Base-by-base conservation (phyloP, 2,113 vertebrate genomes). In the Cyphomyrus discorhynchus region DNA sequence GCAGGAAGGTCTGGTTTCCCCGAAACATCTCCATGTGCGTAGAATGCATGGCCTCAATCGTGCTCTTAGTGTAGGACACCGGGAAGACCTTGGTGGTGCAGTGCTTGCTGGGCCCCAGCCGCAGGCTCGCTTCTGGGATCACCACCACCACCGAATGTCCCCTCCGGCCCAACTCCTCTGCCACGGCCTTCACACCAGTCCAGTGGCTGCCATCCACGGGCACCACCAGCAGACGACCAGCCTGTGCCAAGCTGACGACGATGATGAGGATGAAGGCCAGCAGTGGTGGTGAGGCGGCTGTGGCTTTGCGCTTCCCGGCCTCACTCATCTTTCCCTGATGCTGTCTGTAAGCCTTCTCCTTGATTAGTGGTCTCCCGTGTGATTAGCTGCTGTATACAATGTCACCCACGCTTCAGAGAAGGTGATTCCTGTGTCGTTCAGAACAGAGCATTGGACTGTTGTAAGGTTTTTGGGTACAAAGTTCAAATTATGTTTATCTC, bases 141-240 rank as follows among this genome's bases (percentile, higher is more conserved):
- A 98, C 88, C 0, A 96, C 96, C 0, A 96, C 92, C 0, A 95
- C 92, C 1, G 92, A 83, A 0, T 98, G 97, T 2, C 97, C 97
- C 87, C 93, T 95, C 3, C 93, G 92, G 0, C 94, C 93, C 86
- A 98, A 93, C 90, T 96, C 95, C 88, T 95, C 92, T 21, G 96
- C 92, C 0, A 95, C 91, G 0, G 92, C 46, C n/a, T 91, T 92
- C 39, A 97, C 91, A 24, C 94, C 97, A 35, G 97, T 93, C 97
- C 98, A 99, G 77, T 97, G 97, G 74, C 97, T 99, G 53, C 97
- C 97, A 47, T 98, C 97, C 92, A 96, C 92, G 1, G 97, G 97
- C 24, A 98, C 3, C 52, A 97, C 97, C 93, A 98, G 92, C 85
- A 98, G 90, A 45, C 96, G 97, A 1, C 96, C 96, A 1, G 39